Evolutionary conservation across 2,888 invertebrate species (phyloP).

Genomic region (Leptopilina drosophilae): DNA sequence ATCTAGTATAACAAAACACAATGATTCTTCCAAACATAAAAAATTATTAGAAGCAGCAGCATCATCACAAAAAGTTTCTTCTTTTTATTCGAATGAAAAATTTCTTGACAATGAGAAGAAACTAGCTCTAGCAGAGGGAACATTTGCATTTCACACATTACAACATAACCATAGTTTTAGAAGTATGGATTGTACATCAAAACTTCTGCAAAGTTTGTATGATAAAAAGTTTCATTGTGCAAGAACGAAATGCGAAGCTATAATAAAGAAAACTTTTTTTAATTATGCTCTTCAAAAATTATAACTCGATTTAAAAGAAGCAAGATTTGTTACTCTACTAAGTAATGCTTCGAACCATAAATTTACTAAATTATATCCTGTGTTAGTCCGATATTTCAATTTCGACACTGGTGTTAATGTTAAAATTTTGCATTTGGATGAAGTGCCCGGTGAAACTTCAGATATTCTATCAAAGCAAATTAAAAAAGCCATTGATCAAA

Average conservation of each 20-base stretch:
- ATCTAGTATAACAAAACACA: too few species aligned
- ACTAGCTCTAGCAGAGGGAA: slow-evolving; percentile 56
- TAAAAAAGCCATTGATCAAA: not conserved
- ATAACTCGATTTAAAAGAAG: too few species aligned
- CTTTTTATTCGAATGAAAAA: not conserved
- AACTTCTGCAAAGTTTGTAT: too few species aligned
- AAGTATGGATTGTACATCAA: too few species aligned
- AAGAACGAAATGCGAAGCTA: too few species aligned
- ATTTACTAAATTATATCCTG: slow-evolving; percentile 40
- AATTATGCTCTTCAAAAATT: too few species aligned
- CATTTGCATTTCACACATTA: slow-evolving; percentile 60
- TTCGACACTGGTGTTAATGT: slow-evolving; percentile 34
- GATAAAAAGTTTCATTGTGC: too few species aligned
- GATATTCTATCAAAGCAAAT: not conserved
- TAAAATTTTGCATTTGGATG: slow-evolving; percentile 34
- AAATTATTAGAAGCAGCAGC: too few species aligned
- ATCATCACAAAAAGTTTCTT: not conserved
- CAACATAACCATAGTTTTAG: slow-evolving; percentile 56
- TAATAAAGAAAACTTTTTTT: too few species aligned
- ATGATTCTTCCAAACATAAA: too few species aligned
- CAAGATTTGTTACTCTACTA: too few species aligned
- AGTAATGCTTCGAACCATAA: too few species aligned
- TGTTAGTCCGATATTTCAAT: slow-evolving; percentile 41
- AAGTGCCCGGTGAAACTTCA: not conserved
- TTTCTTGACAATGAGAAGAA: slow-evolving; percentile 46